Evolutionary conservation across 1,140 invertebrate species (phyloP), one percentile per base, ranked within the genome.

Genomic region (Pseudomyrmex flavicornis): DNA sequence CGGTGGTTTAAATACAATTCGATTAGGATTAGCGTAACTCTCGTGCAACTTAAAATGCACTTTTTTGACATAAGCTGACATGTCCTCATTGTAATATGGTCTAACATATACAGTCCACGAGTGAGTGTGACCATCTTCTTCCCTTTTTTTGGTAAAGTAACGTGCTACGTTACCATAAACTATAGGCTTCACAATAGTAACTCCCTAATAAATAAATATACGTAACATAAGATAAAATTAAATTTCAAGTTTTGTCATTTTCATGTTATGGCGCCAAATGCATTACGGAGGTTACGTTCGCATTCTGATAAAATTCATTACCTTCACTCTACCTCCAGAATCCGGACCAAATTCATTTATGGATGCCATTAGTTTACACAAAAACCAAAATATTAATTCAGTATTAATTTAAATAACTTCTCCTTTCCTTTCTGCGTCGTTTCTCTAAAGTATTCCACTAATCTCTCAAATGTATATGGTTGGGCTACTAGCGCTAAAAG

Each of bases 101-200:
- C 99, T 99, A 0, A 99, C 95, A 93, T 99, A 99, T 2, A 99
- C 98, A 17, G 98, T 99, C 99, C 99, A 99, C 90, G 99, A 97
- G 95, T 99, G 99, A 1, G 99, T 99, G 91, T 99, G 99, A 0
- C 99, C 98, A 95, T 99, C 99, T 94, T 99, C 98, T 92, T 99
- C 98, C n/a, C 99, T 95, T 94, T 99, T 99, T 90, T 99, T 98
- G 0, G 98, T 98, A 95, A 99, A 99, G 92, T 98, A 98, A 83
- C 98, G 95, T 0, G 99, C 98, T 77, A 98, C 95, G 93, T 99
- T 99, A 3, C 99, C 99, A 94, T 99, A 99, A 4, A 99, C 97
- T 91, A 99, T 97, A 17, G 99, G 98, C 92, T 99, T 99, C 0
- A 99, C 96, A 86, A 99, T 97, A 3, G 97, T 97, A 2, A 98